A percentile compares a stretch with the other conserved stretches of the same genome.
These are phyloP conservation scores for Acyrthosiphon pisum DNA, from an alignment of 1,140 invertebrate species.

Conservation along the genomic window DNA sequence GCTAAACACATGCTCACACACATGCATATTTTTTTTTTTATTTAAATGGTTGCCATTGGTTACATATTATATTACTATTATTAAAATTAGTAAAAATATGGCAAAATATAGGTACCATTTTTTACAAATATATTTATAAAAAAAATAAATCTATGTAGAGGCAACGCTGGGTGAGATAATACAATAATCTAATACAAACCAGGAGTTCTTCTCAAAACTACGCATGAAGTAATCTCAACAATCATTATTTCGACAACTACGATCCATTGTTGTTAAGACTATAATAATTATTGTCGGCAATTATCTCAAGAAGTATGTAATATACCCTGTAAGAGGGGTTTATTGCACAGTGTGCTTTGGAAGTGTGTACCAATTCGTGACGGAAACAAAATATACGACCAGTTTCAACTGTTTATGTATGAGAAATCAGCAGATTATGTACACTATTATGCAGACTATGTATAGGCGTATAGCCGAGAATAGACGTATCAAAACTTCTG, in stretches of 20 bases:
- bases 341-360: background rate
- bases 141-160: no score
- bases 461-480: background rate
- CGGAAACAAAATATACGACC: constrained; percentile 34
- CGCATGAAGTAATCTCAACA: background rate
- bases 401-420: background rate
- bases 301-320: background rate
- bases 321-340: background rate
- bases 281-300: background rate
- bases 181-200: background rate
- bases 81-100: no score
- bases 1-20: no score
- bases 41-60: no score
- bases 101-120: no score
- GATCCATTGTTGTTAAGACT: background rate
- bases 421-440: background rate
- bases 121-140: no score
- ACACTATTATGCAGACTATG: no score
- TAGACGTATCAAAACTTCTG: constrained; percentile 11
- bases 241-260: background rate
- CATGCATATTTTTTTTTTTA: no score
- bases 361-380: background rate
- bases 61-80: no score
- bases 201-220: background rate
- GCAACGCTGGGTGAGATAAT: no score